Conservation (phyloP, 2,113 vertebrate species). For the Catharus fuscescens region DNA sequence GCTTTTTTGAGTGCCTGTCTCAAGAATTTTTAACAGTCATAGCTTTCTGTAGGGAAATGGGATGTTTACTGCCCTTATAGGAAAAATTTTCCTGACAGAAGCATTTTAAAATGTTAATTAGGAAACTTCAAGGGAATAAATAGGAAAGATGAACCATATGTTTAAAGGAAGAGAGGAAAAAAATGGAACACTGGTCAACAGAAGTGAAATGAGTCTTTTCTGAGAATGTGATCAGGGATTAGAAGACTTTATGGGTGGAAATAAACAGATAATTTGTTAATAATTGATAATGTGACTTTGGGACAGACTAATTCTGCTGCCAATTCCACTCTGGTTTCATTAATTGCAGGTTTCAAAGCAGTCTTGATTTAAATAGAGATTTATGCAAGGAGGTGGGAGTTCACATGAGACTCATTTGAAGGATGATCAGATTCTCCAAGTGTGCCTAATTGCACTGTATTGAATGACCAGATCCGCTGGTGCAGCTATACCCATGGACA, state of each 20-base stretch:
- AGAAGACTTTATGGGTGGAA: neutral
- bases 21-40: neutral
- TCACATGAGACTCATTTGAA: neutral
- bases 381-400: neutral
- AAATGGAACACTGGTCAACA: neutral
- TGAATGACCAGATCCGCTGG: neutral
- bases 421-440: constrained; percentile 14
- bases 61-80: neutral
- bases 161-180: neutral
- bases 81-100: neutral
- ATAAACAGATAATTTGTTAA: neutral
- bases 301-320: neutral
- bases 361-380: constrained; percentile 8
- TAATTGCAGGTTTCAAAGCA: neutral
- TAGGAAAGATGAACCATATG: neutral
- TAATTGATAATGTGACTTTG: neutral
- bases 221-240: neutral
- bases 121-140: neutral
- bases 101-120: constrained; percentile 41
- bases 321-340: neutral
- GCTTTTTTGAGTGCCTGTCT: neutral
- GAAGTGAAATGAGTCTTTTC: neutral
- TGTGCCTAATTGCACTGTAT: neutral
- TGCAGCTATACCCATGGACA: neutral
- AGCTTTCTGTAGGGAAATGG: neutral